These are phyloP conservation scores for Zhuqinia jingwanae DNA, from an alignment of 2,888 invertebrate genomes.

Conservation along the genomic window DNA sequence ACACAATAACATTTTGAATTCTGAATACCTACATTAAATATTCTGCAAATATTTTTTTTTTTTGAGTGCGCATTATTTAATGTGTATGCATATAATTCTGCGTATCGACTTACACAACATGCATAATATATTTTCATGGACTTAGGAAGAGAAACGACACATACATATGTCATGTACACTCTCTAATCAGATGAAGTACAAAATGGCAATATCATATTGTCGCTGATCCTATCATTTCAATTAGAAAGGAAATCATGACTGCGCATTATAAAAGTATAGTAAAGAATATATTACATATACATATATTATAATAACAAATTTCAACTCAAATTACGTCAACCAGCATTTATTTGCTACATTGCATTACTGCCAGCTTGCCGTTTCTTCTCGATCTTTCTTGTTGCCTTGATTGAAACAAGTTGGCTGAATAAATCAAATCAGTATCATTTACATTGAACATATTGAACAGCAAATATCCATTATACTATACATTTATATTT, in stretches of 20 bases:
- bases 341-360: not conserved
- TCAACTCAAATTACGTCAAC: not conserved
- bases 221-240: conserved; percentile 4
- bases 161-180: not conserved
- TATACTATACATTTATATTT: too few species aligned
- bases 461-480: too few species aligned
- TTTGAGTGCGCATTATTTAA: too few species aligned
- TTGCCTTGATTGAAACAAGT: too few species aligned
- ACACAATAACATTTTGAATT: too few species aligned
- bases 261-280: not conserved
- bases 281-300: too few species aligned
- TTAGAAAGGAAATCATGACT: conserved; percentile 19
- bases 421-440: too few species aligned
- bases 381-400: too few species aligned
- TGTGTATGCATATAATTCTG: too few species aligned
- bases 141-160: not conserved
- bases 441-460: too few species aligned
- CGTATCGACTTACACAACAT: not conserved
- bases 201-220: conserved; percentile 1
- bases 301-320: not conserved
- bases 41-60: too few species aligned
- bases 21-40: too few species aligned
- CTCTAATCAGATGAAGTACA: conserved; percentile 12
- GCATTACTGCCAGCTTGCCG: not conserved
- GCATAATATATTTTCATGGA: not conserved